Base-by-base conservation (phyloP, 2,797 vertebrate genomes). In the Pagetopsis macropterus region DNA sequence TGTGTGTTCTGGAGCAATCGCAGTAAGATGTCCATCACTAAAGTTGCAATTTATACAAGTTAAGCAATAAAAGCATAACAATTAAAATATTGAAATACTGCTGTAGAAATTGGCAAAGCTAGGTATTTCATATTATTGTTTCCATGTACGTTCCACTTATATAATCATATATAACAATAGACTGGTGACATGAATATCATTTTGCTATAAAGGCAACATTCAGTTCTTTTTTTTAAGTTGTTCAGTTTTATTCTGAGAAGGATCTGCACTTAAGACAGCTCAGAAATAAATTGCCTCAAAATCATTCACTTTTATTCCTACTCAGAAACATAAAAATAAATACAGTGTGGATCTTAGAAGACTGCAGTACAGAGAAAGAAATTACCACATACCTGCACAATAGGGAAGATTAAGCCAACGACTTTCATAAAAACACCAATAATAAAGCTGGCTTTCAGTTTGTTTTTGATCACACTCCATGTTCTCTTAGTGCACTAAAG, bases 1-100 rank as follows among this genome's bases (percentile, higher is more conserved):
- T 73, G 44, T 46, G 77, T 69, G 78, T 70, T 81, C 76, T 82
- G 79, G 72, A 70, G 43, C 31, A 46, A 33, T 48, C 57, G 60
- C 71, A 52, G 27, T 9, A 15, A 46, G 46, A 16, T 16, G 71
- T 80, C 45, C 70, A 59, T 70, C 81, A 83, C 63, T 51, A 12
- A 40, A 75, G 51, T 46, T 65, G 59, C 67, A 76, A 57, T 70
- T 65, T 64, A 76, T 21, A 70, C 23, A 67, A 69, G 61, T 8
- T 43, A 59, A 59, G 76, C 44, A 57, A 71, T 65, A 69, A 71
- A 76, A 70, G 1, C 62, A 71, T 12, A 54, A 50, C 44, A 40
- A 72, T 33, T 46, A 63, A 85, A 76, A 60, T 58, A 72, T 41
- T 70, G 16, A 41, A 21, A 71, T 12, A 43, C 77, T 49, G 4